Evolutionary conservation across 1,140 invertebrate genomes (phyloP).

Genomic region (Cataglyphis hispanica): DNA sequence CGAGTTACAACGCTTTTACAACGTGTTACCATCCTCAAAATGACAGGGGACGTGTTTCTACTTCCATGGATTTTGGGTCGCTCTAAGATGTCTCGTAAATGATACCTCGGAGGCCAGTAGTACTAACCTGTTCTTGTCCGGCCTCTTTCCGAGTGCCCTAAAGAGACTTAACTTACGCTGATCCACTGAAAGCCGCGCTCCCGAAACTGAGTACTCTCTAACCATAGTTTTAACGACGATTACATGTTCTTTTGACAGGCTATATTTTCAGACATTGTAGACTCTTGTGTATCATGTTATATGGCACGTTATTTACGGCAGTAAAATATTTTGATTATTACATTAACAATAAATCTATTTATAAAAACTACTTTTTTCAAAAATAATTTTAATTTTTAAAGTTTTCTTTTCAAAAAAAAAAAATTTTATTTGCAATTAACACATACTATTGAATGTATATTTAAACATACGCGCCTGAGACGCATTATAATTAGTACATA

Average conservation of each 20-base stretch:
- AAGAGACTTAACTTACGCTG: constrained; percentile 68
- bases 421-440: neutral
- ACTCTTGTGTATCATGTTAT: neutral
- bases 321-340: neutral
- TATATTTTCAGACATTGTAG: neutral
- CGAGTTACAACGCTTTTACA: constrained; percentile 50
- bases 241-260: constrained; percentile 14
- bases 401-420: neutral
- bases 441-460: neutral
- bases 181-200: constrained; percentile 45
- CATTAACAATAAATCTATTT: neutral
- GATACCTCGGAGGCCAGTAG: constrained; percentile 65
- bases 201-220: constrained; percentile 35
- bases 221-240: constrained; percentile 59
- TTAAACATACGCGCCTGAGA: no score
- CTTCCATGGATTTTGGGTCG: constrained; percentile 68
- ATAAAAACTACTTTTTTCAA: neutral
- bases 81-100: constrained; percentile 61
- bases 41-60: constrained; percentile 65
- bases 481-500: neutral
- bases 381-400: constrained; percentile 8
- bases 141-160: constrained; percentile 57
- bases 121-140: constrained; percentile 60
- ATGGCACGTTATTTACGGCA: neutral
- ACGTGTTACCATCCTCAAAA: constrained; percentile 60